Evolutionary conservation across 2,797 vertebrate species (phyloP).

Genomic region (Phoxinus dragarum): DNA sequence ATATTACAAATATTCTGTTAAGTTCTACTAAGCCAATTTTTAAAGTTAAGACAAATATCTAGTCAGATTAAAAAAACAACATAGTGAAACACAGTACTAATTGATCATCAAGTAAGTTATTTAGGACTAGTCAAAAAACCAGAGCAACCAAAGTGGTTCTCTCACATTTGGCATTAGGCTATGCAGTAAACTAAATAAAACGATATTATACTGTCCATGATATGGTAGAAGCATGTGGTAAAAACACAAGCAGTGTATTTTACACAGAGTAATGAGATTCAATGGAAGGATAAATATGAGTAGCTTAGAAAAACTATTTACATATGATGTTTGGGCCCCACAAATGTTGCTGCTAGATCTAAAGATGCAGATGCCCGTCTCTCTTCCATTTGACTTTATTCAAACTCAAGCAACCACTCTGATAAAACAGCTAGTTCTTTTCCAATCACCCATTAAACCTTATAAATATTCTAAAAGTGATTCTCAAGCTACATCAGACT

Average conservation of each 20-base stretch:
- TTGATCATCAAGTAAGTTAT: not conserved
- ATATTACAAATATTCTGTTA: not conserved
- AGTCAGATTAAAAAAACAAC: conserved; percentile 20
- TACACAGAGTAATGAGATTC: not conserved
- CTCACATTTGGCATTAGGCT: not conserved
- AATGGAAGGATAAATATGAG: not conserved
- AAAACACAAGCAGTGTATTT: not conserved
- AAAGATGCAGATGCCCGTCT: not conserved
- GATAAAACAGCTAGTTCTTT: not conserved
- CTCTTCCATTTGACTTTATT: not conserved
- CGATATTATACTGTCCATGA: not conserved
- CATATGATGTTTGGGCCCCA: not conserved
- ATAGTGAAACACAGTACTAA: not conserved
- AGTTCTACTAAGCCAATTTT: not conserved
- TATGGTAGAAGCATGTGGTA: not conserved
- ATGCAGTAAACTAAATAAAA: not conserved
- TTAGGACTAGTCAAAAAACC: conserved; percentile 12
- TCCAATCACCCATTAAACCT: not conserved
- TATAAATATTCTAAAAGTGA: not conserved
- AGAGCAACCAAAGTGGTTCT: not conserved
- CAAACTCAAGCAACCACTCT: not conserved
- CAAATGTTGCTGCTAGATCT: not conserved
- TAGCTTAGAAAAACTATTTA: not conserved
- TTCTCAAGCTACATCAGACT: not conserved
- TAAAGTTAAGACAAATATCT: not conserved